These are phyloP conservation scores for Drosophila lini DNA, from an alignment of 1,140 invertebrate genomes.

Conservation along the genomic window DNA sequence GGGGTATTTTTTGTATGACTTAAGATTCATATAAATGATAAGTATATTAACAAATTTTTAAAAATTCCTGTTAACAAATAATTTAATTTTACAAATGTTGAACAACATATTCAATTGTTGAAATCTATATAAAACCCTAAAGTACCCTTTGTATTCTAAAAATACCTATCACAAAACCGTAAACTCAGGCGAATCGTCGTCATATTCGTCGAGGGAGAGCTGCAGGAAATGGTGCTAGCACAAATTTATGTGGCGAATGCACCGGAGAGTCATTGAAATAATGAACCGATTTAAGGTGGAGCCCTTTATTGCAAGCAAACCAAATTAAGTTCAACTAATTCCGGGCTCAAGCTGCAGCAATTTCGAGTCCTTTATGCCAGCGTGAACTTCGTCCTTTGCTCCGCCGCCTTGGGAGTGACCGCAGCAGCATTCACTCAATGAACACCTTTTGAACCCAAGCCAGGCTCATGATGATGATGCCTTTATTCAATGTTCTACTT, in stretches of 20 bases:
- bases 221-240: conserved; percentile 1
- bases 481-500: conserved; percentile 26
- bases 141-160: no score
- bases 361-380: background rate
- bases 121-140: no score
- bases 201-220: background rate
- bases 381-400: background rate
- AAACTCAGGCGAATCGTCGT: conserved; percentile 5
- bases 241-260: conserved; percentile 30
- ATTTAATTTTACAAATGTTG: no score
- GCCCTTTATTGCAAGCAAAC: background rate
- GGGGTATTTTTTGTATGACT: no score
- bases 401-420: conserved; percentile 9
- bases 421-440: conserved; percentile 43
- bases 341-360: background rate
- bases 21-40: no score
- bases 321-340: conserved; percentile 12
- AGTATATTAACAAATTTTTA: no score
- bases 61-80: no score
- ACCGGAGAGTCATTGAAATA: conserved; percentile 26
- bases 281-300: conserved; percentile 16
- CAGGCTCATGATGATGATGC: conserved; percentile 3
- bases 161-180: background rate
- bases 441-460: conserved; percentile 48
- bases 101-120: no score